phyloP scores from a whole-genome alignment of 1,140 invertebrate species.

The Lordiphosa mommai region DNA sequence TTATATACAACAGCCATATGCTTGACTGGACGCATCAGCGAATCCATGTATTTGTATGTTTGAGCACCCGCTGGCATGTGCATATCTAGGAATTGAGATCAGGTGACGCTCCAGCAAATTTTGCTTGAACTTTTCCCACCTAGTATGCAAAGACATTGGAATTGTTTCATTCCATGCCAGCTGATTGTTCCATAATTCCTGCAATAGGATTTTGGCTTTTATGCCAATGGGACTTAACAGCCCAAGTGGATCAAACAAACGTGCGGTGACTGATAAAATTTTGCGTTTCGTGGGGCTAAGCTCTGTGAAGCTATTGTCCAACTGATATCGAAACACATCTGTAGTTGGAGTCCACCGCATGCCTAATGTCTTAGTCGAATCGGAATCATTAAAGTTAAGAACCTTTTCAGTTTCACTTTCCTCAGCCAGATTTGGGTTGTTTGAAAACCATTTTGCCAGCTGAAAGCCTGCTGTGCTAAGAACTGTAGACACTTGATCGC shows the following conservation, averaged over 20 bases:
- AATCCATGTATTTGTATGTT: neutral
- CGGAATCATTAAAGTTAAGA: conserved; percentile 36
- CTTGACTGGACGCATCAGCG: neutral
- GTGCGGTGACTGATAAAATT: conserved; percentile 45
- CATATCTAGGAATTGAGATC: conserved; percentile 3
- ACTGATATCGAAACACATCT: conserved; percentile 44
- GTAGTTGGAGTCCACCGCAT: conserved; percentile 44
- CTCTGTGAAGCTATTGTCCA: conserved; percentile 1
- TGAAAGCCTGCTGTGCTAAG: conserved; percentile 34
- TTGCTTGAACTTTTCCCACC: conserved; percentile 23
- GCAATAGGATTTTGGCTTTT: conserved; percentile 72
- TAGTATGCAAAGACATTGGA: conserved; percentile 12
- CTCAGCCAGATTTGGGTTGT: conserved; percentile 22
- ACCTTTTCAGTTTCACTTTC: conserved; percentile 19
- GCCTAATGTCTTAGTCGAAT: conserved; percentile 49
- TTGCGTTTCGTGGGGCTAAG: conserved; percentile 47
- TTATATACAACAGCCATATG: conserved; percentile 23
- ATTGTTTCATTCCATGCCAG: conserved; percentile 65
- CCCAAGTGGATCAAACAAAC: conserved; percentile 64
- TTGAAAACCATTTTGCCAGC: conserved; percentile 52
- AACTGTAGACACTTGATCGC: conserved; percentile 30
- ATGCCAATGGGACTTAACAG: conserved; percentile 69
- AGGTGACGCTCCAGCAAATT: neutral
- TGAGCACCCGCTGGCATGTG: neutral
- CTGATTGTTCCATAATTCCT: conserved; percentile 66